Percentiles rank a stretch among this genome's conserved stretches.
Conservation (phyloP, 2,888 invertebrate genomes). For the Tryphoninae sp. region DNA sequence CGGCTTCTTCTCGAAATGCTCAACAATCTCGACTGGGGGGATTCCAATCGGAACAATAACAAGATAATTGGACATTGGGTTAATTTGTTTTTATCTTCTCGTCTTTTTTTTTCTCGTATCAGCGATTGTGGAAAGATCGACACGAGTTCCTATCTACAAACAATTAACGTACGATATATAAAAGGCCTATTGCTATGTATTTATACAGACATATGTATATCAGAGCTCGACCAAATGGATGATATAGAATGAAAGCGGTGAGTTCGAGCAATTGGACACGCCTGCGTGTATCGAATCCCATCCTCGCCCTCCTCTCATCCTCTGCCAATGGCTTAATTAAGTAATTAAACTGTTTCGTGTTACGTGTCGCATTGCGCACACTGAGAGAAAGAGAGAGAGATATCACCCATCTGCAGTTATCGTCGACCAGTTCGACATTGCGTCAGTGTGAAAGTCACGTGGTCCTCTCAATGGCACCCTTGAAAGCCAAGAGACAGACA, state of each 20-base stretch:
- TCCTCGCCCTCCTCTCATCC: conserved; percentile 8
- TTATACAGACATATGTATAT: background rate
- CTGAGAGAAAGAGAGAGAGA: conserved; percentile 34
- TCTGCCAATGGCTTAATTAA: conserved; percentile 51
- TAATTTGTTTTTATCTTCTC: no score
- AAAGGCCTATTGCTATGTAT: no score
- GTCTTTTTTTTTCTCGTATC: no score
- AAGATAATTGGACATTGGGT: no score
- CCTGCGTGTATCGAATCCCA: conserved; percentile 23
- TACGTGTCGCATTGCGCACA: conserved; percentile 60
- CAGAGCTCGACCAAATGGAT: conserved; percentile 21
- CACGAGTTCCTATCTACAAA: no score
- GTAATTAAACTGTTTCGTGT: conserved; percentile 60
- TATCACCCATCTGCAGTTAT: conserved; percentile 19
- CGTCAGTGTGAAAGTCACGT: conserved; percentile 33
- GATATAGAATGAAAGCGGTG: conserved; percentile 50
- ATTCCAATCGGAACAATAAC: no score
- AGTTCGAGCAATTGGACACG: conserved; percentile 57
- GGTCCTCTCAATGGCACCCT: background rate
- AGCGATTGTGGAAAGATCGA: no score
- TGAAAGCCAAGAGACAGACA: background rate
- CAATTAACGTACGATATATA: no score
- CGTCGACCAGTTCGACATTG: conserved; percentile 32
- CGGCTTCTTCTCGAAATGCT: no score
- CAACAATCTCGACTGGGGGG: no score